These are phyloP conservation scores for Lithosia quadra DNA, from an alignment of 2,888 invertebrate genomes.

Conservation along the genomic window DNA sequence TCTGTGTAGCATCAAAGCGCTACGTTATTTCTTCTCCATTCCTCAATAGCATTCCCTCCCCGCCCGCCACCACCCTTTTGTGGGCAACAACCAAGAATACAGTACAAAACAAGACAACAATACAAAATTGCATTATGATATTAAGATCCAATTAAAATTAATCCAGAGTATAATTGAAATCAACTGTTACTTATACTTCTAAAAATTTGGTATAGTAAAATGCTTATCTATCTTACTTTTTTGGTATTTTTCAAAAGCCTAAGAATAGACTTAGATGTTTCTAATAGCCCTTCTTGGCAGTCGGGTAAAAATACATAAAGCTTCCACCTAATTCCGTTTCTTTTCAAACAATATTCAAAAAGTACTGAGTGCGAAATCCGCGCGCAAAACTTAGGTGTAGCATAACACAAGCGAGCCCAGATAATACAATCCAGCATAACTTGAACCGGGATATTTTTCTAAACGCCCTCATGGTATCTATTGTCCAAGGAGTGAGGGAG, in stretches of 20 bases:
- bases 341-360: slow-evolving; percentile 21
- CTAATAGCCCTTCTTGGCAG: no score
- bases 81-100: background rate
- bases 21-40: background rate
- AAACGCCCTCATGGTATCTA: slow-evolving; percentile 34
- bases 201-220: no score
- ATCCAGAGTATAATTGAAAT: no score
- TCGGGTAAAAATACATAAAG: background rate
- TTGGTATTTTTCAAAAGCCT: no score
- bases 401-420: slow-evolving; percentile 65
- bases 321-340: background rate
- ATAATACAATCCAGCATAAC: slow-evolving; percentile 54
- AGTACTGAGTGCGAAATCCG: slow-evolving; percentile 28
- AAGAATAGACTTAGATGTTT: background rate
- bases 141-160: no score
- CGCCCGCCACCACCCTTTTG: no score
- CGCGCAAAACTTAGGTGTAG: slow-evolving; percentile 51
- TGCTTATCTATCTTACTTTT: background rate
- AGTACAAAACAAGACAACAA: no score
- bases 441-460: slow-evolving; percentile 54
- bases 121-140: no score
- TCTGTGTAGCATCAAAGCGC: slow-evolving; percentile 5
- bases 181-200: no score
- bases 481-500: slow-evolving; percentile 41
- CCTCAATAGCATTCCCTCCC: background rate